Percentiles rank a stretch among this genome's conserved stretches.
Conservation (phyloP, 2,113 vertebrate genomes). For the Saccopteryx bilineata region DNA sequence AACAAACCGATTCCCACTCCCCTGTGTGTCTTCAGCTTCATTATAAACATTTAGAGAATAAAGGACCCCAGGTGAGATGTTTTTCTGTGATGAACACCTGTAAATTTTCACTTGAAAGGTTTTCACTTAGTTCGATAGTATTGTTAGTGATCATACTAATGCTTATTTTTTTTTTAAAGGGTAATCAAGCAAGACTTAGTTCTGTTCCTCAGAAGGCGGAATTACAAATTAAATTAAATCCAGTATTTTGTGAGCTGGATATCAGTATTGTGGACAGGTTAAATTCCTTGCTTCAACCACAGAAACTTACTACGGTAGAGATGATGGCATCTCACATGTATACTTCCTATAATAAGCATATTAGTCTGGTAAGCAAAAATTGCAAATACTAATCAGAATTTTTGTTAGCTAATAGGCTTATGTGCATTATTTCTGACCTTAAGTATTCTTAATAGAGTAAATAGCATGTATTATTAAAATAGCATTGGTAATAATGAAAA, state of each 20-base stretch:
- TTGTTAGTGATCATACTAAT: conserved; percentile 59
- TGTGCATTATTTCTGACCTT: conserved; percentile 38
- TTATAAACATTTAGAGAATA: conserved; percentile 95
- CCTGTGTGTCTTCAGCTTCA: conserved; percentile 94
- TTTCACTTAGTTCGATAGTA: background rate
- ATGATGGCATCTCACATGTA: conserved; percentile 99
- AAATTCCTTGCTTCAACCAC: conserved; percentile 97
- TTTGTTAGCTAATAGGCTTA: background rate
- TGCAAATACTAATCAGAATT: background rate
- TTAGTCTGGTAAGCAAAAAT: conserved; percentile 93
- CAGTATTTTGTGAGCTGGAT: conserved; percentile 94
- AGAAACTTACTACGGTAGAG: conserved; percentile 95
- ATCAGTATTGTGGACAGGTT: conserved; percentile 99
- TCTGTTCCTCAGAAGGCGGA: conserved; percentile 96
- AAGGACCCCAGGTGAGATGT: conserved; percentile 95
- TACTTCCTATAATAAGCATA: conserved; percentile 96
- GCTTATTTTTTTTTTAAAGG: conserved; percentile 86
- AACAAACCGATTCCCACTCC: conserved; percentile 83
- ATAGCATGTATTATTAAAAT: background rate
- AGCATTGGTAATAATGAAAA: conserved; percentile 43
- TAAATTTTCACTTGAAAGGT: background rate
- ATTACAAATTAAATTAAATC: conserved; percentile 93
- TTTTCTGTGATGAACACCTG: background rate
- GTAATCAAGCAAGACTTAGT: conserved; percentile 95
- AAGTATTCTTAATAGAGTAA: background rate